Percentiles rank a stretch among this genome's conserved stretches.
These are phyloP conservation scores for Augochlorella aurata DNA, from an alignment of 2,888 invertebrate species.

Conservation along the genomic window DNA sequence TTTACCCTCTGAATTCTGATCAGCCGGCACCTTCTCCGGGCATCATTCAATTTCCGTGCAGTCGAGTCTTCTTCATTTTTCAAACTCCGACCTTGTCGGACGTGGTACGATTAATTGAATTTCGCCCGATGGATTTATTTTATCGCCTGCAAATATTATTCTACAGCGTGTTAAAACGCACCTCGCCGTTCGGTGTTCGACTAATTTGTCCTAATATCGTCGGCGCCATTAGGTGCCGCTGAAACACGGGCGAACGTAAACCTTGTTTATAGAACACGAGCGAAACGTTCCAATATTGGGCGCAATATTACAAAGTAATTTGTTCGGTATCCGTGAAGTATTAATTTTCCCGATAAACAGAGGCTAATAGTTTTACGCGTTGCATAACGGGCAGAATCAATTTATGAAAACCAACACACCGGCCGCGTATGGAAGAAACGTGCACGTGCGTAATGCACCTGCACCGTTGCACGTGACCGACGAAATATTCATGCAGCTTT, in stretches of 20 bases:
- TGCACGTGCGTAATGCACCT: slow-evolving; percentile 7
- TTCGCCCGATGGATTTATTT: neutral
- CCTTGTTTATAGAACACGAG: neutral
- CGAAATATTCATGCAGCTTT: neutral
- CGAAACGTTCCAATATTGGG: neutral
- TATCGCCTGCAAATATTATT: neutral
- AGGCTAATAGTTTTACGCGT: neutral
- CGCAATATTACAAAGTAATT: neutral
- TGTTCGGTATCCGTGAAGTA: neutral
- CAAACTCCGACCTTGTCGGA: neutral
- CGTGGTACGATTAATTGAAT: neutral
- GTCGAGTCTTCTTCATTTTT: neutral
- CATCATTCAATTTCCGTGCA: neutral
- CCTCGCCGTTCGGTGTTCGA: neutral
- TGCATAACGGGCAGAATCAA: slow-evolving; percentile 1
- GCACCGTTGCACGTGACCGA: slow-evolving; percentile 1
- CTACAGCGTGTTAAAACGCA: neutral
- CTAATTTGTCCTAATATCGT: neutral
- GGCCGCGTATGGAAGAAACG: neutral
- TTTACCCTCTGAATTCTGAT: neutral
- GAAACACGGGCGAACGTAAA: neutral
- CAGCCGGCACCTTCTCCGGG: no score
- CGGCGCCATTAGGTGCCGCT: neutral
- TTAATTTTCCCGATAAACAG: neutral
- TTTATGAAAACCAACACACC: slow-evolving; percentile 1